Base-by-base conservation (phyloP, 2,888 invertebrate genomes). In the Alitta virens region DNA sequence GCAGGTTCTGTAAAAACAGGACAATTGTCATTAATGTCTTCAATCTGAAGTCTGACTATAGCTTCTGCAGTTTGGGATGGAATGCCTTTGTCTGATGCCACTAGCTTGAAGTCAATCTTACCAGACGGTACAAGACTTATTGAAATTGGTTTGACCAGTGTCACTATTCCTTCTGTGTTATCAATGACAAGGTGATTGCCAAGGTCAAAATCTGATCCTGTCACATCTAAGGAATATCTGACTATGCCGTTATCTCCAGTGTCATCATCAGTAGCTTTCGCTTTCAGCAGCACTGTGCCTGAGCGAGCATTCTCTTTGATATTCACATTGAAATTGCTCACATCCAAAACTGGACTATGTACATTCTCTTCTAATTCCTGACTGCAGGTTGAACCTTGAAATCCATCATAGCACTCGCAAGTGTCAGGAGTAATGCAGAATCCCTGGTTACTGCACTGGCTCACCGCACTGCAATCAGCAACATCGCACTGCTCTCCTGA, bases 341-440 rank as follows among this genome's bases (percentile, higher is more conserved):
- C 21, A 23, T 26, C 14, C 14, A 53, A 24, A 3, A 26, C 26
- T 9, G 53, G 53, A 14, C 5, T n/a, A 12, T 21, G n/a, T n/a
- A 12, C 23, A 53, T 53, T 53, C 5, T 25, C 14, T 12, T n/a
- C 7, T 53, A 27, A n/a, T 27, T 18, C 23, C 23, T 12, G 3
- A 14, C 14, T 14, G 21, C 53, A 53, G 5, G 3, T 27, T 26
- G 7, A n/a, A 5, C 53, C 53, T 53, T 25, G 26, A n/a, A 53
- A 27, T 9, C 53, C 53, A 26, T 53, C 33, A 25, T 53, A 26
- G 21, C 53, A 53, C 21, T 27, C n/a, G 33, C 53, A 53, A 23
- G n/a, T 16, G 21, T 18, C 23, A 5, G 53, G 53, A 26, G 53
- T 23, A 9, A 53, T 53, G n/a, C 53, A 53, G 14, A 53, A 25